A percentile compares a stretch with the other conserved stretches of the same genome.
phyloP scores from a whole-genome alignment of 2,888 invertebrate species.

The Hypselothyrea guttata region DNA sequence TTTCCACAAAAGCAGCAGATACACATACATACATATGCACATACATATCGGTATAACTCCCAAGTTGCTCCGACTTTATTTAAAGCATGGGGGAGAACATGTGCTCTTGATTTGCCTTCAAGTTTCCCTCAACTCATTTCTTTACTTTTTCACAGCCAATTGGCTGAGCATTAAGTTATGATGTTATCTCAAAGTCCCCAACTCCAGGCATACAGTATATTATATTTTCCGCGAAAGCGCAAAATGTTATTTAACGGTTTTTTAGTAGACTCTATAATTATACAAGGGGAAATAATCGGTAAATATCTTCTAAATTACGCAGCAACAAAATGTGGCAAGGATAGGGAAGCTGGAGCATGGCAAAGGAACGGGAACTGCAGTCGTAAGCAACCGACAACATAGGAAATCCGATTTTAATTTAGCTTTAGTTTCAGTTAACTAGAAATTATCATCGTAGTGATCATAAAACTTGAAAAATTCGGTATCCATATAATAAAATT shows the following conservation, averaged over 20 bases:
- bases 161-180: slow-evolving; percentile 66
- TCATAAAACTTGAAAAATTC: too few species aligned
- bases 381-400: too few species aligned
- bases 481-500: too few species aligned
- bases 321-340: too few species aligned
- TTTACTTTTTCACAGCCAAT: slow-evolving; percentile 66
- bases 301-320: too few species aligned
- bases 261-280: slow-evolving; percentile 17
- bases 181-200: slow-evolving; percentile 33
- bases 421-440: too few species aligned
- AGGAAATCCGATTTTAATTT: too few species aligned
- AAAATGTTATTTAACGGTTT: slow-evolving; percentile 55
- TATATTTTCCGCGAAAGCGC: slow-evolving; percentile 51
- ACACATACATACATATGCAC: neutral
- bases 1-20: slow-evolving; percentile 34
- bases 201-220: neutral
- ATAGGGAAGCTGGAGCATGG: too few species aligned
- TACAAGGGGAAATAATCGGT: slow-evolving; percentile 8
- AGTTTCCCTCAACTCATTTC: slow-evolving; percentile 26
- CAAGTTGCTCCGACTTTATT: slow-evolving; percentile 7
- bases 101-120: slow-evolving; percentile 69
- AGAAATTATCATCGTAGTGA: too few species aligned
- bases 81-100: slow-evolving; percentile 48
- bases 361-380: too few species aligned
- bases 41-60: slow-evolving; percentile 5